Evolutionary conservation across 2,888 invertebrate genomes (phyloP).

Genomic region (Pristionchus fissidentatus): DNA sequence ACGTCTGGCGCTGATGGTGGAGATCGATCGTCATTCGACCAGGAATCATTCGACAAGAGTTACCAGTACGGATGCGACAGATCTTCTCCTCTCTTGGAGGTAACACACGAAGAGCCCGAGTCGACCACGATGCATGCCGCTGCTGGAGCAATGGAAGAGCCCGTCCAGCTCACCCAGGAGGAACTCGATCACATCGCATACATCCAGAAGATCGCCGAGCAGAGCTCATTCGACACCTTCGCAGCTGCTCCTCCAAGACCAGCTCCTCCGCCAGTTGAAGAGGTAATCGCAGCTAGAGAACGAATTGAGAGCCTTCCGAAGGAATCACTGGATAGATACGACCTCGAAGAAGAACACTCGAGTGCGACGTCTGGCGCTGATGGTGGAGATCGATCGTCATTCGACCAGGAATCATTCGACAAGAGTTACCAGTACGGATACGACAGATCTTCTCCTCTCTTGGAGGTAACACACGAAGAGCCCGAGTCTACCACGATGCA

Average conservation of each 20-base stretch:
- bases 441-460: neutral
- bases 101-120: slow-evolving; percentile 29
- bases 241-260: slow-evolving; percentile 9
- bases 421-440: neutral
- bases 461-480: neutral
- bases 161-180: slow-evolving; percentile 50
- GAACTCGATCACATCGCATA: slow-evolving; percentile 54
- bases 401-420: slow-evolving; percentile 14
- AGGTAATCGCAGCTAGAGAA: slow-evolving; percentile 19
- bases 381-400: neutral
- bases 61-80: neutral
- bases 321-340: neutral
- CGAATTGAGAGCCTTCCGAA: slow-evolving; percentile 1
- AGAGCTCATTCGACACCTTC: slow-evolving; percentile 6
- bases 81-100: neutral
- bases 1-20: slow-evolving; percentile 50
- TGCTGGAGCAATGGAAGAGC: neutral
- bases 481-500: neutral
- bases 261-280: neutral
- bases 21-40: slow-evolving; percentile 46
- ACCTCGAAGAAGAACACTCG: neutral
- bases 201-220: slow-evolving; percentile 50
- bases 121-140: neutral
- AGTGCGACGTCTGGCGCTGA: slow-evolving; percentile 12
- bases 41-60: slow-evolving; percentile 17